phyloP scores from a whole-genome alignment of 2,888 invertebrate genomes.

The Oscheius sp. region DNA sequence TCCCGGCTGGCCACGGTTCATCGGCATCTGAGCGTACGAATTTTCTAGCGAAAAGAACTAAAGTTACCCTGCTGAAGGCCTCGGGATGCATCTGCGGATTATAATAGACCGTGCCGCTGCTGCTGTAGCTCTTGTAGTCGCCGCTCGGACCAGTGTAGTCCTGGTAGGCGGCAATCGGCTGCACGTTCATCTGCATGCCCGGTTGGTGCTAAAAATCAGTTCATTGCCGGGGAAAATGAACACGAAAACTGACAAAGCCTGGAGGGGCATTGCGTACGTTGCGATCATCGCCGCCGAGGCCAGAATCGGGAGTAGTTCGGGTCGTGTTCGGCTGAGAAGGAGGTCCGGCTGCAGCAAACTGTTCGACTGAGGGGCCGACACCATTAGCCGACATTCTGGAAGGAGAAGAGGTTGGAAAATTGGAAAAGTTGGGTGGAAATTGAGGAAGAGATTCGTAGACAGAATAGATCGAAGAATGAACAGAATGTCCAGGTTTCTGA shows the following conservation, averaged over 20 bases:
- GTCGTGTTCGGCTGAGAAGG: conserved; percentile 42
- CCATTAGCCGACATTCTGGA: conserved; percentile 22
- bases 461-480: no score
- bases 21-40: not conserved
- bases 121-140: not conserved
- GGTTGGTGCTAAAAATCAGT: not conserved
- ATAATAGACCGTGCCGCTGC: conserved; percentile 1
- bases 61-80: not conserved
- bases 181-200: not conserved
- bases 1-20: conserved; percentile 9
- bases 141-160: not conserved
- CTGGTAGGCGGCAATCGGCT: not conserved
- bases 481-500: no score
- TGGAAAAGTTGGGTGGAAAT: no score
- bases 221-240: not conserved
- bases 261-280: conserved; percentile 36
- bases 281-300: conserved; percentile 50
- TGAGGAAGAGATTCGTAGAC: no score
- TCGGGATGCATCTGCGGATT: not conserved
- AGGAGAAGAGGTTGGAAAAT: no score
- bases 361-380: conserved; percentile 15
- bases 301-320: conserved; percentile 56
- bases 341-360: conserved; percentile 13
- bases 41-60: not conserved
- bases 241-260: conserved; percentile 40